phyloP scores from a whole-genome alignment of 2,888 invertebrate species.

The Nemurella pictetii region DNA sequence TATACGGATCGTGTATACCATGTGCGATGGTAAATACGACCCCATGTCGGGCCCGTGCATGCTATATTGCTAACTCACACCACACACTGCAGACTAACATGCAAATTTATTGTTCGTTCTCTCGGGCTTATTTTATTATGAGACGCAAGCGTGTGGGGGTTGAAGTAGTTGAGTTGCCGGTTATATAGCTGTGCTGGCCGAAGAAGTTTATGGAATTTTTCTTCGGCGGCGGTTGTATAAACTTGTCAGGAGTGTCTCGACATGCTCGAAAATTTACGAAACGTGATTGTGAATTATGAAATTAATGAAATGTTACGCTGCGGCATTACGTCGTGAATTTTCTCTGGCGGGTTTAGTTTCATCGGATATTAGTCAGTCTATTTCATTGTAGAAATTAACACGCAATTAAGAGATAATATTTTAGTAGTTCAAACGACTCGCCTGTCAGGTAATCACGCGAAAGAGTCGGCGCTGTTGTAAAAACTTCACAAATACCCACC shows the following conservation, averaged over 20 bases:
- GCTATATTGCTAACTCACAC: neutral
- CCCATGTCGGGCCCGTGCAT: neutral
- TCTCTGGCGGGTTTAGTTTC: neutral
- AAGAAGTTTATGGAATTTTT: too few relatives aligned
- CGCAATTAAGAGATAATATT: neutral
- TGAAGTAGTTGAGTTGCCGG: neutral
- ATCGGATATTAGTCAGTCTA: neutral
- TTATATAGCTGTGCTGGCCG: neutral
- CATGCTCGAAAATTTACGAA: neutral
- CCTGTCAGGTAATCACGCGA: neutral
- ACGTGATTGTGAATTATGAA: too few relatives aligned
- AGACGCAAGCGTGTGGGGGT: neutral
- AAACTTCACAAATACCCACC: neutral
- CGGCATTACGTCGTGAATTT: neutral
- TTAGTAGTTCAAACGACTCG: neutral
- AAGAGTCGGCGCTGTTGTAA: neutral
- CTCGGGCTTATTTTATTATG: neutral
- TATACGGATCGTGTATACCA: neutral
- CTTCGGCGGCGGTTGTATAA: too few relatives aligned
- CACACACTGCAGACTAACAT: neutral
- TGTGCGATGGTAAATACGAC: neutral
- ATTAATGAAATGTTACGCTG: neutral
- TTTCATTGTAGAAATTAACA: neutral
- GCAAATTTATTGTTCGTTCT: slow-evolving; percentile 5
- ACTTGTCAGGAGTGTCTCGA: neutral